Conservation (phyloP, 2,113 vertebrate species). For the Pluvianellus socialis region DNA sequence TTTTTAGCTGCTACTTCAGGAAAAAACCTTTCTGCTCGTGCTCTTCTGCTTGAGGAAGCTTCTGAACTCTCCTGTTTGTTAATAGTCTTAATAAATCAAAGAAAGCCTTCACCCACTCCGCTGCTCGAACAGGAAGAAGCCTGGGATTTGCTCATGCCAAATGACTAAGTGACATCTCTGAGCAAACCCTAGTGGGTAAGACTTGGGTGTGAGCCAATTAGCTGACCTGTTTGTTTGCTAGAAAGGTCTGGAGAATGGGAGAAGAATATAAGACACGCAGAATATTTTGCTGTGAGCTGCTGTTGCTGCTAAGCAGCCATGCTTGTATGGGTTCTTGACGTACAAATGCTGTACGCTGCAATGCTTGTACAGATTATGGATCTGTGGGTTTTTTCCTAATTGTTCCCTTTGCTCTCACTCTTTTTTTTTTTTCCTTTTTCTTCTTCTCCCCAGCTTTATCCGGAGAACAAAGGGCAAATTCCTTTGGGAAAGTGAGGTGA, state of each 20-base stretch:
- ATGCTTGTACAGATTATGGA: not conserved
- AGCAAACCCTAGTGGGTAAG: conserved; percentile 38
- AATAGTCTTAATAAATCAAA: conserved; percentile 53
- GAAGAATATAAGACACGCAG: not conserved
- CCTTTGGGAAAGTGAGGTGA: conserved; percentile 44
- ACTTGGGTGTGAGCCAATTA: conserved; percentile 13
- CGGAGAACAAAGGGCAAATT: conserved; percentile 61
- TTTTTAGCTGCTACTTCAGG: conserved; percentile 52
- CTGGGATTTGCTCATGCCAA: conserved; percentile 38
- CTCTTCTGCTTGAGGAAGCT: conserved; percentile 55
- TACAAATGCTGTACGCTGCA: not conserved
- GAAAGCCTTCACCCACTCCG: conserved; percentile 27
- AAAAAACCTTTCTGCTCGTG: not conserved
- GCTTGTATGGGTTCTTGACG: not conserved
- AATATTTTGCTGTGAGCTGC: conserved; percentile 9
- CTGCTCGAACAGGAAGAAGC: conserved; percentile 34
- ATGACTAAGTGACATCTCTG: conserved; percentile 49
- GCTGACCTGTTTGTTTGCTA: conserved; percentile 49
- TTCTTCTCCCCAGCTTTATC: conserved; percentile 53
- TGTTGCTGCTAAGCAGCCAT: not conserved
- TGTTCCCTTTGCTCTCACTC: not conserved
- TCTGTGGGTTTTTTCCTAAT: conserved; percentile 3
- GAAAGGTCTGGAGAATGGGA: conserved; percentile 12
- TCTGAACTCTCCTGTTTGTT: conserved; percentile 44
- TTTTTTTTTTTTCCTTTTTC: not conserved